Conservation (phyloP, 2,888 invertebrate genomes). For the Entomobrya multifasciata region DNA sequence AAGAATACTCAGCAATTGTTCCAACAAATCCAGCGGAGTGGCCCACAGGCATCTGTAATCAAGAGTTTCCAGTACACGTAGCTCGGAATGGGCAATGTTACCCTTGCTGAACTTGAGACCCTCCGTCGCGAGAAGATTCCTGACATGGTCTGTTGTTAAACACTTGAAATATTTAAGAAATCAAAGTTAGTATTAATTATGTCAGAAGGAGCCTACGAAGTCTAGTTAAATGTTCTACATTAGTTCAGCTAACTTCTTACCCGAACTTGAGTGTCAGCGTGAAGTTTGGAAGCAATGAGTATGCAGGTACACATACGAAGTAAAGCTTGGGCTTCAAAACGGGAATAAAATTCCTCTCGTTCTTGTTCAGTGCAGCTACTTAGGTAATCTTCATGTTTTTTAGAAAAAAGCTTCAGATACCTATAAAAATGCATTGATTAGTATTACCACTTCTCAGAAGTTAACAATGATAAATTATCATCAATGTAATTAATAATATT, state of each 20-base stretch:
- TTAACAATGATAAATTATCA: neutral
- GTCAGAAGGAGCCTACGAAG: neutral
- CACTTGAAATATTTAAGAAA: slow-evolving; percentile 41
- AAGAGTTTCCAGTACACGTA: slow-evolving; percentile 50
- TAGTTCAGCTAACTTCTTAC: slow-evolving; percentile 13
- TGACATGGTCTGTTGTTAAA: neutral
- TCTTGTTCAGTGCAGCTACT: neutral
- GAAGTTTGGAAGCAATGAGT: slow-evolving; percentile 59
- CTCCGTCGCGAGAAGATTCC: neutral
- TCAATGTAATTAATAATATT: neutral
- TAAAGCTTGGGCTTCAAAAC: slow-evolving; percentile 47
- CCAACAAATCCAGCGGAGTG: slow-evolving; percentile 47
- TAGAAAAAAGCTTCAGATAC: slow-evolving; percentile 27
- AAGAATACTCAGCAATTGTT: slow-evolving; percentile 53
- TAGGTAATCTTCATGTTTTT: neutral
- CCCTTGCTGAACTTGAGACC: neutral
- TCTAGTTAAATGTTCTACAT: neutral
- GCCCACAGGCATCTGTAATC: slow-evolving; percentile 49
- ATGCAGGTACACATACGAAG: slow-evolving; percentile 60
- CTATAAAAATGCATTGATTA: too few species aligned
- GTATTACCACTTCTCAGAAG: too few species aligned
- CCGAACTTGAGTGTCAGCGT: slow-evolving; percentile 48
- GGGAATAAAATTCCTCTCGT: neutral
- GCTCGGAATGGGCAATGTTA: slow-evolving; percentile 30
- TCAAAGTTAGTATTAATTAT: neutral